Evolutionary conservation across 1,140 invertebrate species (phyloP).

Genomic region (Berghia stephanieae): DNA sequence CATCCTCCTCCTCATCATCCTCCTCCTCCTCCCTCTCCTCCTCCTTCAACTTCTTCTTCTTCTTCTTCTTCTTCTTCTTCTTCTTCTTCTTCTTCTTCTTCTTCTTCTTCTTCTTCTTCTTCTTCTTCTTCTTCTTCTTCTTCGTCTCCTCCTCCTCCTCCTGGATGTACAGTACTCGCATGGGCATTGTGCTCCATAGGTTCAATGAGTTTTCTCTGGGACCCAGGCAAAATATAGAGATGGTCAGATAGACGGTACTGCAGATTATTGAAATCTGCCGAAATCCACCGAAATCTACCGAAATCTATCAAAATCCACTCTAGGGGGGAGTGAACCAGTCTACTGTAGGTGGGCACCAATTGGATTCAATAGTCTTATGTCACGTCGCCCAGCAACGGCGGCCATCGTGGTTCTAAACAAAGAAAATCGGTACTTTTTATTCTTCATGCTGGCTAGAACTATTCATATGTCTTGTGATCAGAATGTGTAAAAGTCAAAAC

Average conservation of each 20-base stretch:
- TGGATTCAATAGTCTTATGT: no score
- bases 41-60: neutral
- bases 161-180: neutral
- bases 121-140: conserved; percentile 4
- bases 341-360: no score
- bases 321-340: no score
- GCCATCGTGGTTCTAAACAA: no score
- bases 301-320: no score
- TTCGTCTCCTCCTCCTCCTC: neutral
- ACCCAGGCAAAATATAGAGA: neutral
- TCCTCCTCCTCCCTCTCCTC: neutral
- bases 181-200: neutral
- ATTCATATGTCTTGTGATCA: no score
- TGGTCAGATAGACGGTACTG: neutral
- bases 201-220: no score
- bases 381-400: no score
- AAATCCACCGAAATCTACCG: neutral
- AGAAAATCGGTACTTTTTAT: no score
- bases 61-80: neutral
- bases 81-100: neutral
- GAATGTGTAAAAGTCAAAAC: no score
- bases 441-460: no score
- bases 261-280: neutral
- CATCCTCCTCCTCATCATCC: neutral
- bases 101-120: neutral